Conservation (phyloP, 2,797 vertebrate genomes). For the Gymnodraco acuticeps region DNA sequence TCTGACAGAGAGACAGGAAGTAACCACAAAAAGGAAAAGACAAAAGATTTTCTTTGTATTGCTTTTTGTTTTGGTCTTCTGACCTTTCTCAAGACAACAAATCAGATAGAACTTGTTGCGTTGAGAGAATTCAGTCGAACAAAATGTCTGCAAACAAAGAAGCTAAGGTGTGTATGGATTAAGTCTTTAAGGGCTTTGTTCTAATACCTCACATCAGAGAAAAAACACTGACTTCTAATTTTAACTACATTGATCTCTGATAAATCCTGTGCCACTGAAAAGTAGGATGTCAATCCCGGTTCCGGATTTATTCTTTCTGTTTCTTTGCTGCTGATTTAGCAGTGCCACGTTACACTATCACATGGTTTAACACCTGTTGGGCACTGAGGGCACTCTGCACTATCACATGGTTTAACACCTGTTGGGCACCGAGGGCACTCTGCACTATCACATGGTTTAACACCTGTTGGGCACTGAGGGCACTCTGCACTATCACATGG, state of each 20-base stretch:
- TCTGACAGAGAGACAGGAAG: constrained; percentile 3
- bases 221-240: constrained; percentile 18
- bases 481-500: constrained; percentile 12
- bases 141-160: constrained; percentile 50
- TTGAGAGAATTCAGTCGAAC: constrained; percentile 42
- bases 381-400: not conserved
- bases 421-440: not conserved
- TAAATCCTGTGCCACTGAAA: constrained; percentile 21
- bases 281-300: not conserved
- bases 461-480: not conserved
- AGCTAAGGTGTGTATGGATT: constrained; percentile 28
- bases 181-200: constrained; percentile 14
- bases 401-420: constrained; percentile 7
- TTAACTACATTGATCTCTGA: constrained; percentile 39
- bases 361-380: not conserved
- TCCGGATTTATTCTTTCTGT: constrained; percentile 20
- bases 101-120: constrained; percentile 29
- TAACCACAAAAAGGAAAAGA: constrained; percentile 1
- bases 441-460: constrained; percentile 12
- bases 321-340: constrained; percentile 15
- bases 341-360: not conserved
- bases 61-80: constrained; percentile 40
- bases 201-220: constrained; percentile 3
- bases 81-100: constrained; percentile 56
- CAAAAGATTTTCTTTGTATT: constrained; percentile 24